These are phyloP conservation scores for Thecocarcelia acutangulata DNA, from an alignment of 2,888 invertebrate species.

Conservation along the genomic window DNA sequence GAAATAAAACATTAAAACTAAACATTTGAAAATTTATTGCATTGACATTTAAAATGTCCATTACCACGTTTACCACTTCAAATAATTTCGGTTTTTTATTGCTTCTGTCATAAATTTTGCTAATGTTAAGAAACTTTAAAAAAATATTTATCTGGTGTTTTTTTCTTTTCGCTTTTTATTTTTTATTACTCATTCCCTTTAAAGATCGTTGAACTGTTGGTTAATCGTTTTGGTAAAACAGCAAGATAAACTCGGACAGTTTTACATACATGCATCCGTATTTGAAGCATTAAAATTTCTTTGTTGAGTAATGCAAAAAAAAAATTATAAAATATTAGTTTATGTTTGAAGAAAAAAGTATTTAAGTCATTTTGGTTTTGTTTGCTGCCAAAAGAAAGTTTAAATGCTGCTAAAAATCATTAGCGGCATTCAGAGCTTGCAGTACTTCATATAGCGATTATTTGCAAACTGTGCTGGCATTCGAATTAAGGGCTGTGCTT, in stretches of 20 bases:
- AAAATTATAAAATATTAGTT: too few species aligned
- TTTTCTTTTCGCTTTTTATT: neutral
- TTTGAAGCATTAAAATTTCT: constrained; percentile 16
- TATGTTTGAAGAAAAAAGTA: too few species aligned
- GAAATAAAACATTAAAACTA: neutral
- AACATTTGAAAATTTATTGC: constrained; percentile 45
- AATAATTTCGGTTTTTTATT: constrained; percentile 29
- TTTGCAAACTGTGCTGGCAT: too few species aligned
- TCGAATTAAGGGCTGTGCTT: too few species aligned
- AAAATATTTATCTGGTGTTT: neutral
- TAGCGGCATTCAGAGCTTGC: too few species aligned
- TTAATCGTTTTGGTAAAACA: neutral
- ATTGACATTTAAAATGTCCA: constrained; percentile 52
- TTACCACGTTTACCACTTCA: constrained; percentile 18
- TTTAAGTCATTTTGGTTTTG: too few species aligned
- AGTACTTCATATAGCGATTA: too few species aligned
- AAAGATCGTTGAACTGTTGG: constrained; percentile 32
- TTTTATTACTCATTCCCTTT: constrained; percentile 21
- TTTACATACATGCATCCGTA: neutral
- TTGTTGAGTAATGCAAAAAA: neutral
- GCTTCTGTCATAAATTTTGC: constrained; percentile 25
- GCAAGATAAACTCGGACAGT: neutral
- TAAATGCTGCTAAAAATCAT: too few species aligned
- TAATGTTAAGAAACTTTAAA: constrained; percentile 20
- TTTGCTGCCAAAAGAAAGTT: too few species aligned